Percentiles rank a stretch among this genome's conserved stretches.
phyloP scores from a whole-genome alignment of 2,113 vertebrate species.

The Caretta caretta region DNA sequence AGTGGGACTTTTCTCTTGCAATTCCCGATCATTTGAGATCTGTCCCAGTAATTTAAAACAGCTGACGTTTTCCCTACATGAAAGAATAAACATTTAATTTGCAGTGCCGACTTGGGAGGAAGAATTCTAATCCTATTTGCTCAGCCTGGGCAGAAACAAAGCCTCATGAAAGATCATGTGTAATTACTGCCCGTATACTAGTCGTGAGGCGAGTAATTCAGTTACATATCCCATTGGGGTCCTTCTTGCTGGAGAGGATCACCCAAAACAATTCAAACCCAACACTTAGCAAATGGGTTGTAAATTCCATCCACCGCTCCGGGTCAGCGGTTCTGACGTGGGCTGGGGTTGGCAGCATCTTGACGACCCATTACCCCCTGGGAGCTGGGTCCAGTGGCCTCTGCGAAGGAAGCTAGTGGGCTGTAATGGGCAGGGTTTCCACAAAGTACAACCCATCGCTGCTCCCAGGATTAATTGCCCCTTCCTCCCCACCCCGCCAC shows the following conservation, averaged over 20 bases:
- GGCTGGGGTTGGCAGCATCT: accelerated
- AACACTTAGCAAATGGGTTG: neutral
- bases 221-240: neutral
- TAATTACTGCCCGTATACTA: neutral
- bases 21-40: neutral
- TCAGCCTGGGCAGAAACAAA: neutral
- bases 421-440: neutral
- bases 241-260: neutral
- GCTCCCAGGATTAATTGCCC: neutral
- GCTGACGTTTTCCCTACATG: conserved; percentile 67
- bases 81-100: conserved; percentile 77
- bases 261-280: neutral
- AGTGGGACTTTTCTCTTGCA: neutral
- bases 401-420: neutral
- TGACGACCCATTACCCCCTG: accelerated
- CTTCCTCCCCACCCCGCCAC: neutral
- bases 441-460: neutral
- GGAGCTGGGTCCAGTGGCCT: neutral
- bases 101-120: conserved; percentile 31
- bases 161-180: neutral
- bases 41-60: conserved; percentile 34
- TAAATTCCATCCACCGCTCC: neutral
- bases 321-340: neutral
- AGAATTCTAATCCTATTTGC: conserved; percentile 74
- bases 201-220: neutral